Evolutionary conservation across 2,113 vertebrate genomes (phyloP), one percentile per base, ranked within the genome.

Genomic region (Barbus barbus): DNA sequence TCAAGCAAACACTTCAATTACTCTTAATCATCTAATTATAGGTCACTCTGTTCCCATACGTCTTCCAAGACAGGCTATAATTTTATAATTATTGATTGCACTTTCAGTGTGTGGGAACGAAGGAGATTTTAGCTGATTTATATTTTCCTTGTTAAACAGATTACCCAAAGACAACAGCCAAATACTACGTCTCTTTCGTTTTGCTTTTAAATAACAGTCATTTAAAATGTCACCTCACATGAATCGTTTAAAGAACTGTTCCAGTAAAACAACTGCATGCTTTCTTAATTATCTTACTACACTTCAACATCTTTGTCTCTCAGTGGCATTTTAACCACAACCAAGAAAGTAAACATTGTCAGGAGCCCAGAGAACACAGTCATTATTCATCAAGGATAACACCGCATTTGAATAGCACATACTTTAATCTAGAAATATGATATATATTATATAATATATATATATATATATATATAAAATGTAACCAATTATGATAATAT

Each of bases 241-340:
- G 11, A 11, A 36, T 31, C 28, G 3, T 76, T 53, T 53, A 22
- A 74, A 26, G n/a, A 46, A 48, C 26, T 12, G 16, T 2, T 31
- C 13, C 22, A 48, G 41, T 46, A 16, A 73, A 73, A 73, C 26
- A 73, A 44, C 22, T 3, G 8, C 16, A 65, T 53, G 14, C 9
- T 56, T 84, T 51, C 44, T 82, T 56, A 86, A 72, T 76, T 44
- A 60, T 46, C 36, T 44, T 82, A 20, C 38, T 80, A 72, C 8
- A n/a, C 44, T 46, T 84, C 24, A 20, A 28, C 76, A 72, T 12
- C n/a, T 33, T 31, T 36, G 9, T 26, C 48, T 71, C 58, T 53
- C 18, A 33, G 22, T 44, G 28, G 22, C 13, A 36, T 33, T 69
- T 69, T 82, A 24, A 67, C 28, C 58, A 48, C 63, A 65, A 81